Conservation (phyloP, 2,888 invertebrate genomes). For the Eristalis arbustorum region DNA sequence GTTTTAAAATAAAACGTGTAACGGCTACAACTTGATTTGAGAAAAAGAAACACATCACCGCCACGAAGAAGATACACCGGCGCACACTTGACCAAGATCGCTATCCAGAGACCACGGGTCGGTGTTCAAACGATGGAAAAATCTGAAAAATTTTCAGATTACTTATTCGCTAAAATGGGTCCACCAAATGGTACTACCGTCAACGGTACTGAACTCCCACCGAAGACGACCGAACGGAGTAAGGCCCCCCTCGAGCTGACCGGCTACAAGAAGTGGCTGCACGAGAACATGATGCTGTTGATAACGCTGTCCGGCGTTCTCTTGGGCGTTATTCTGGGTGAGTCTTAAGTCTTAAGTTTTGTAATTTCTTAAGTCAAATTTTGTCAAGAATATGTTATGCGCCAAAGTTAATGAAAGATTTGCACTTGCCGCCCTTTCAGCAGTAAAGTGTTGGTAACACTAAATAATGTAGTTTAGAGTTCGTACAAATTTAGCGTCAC, state of each 20-base stretch:
- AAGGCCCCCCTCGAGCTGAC: constrained; percentile 85
- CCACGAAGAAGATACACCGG: constrained; percentile 20
- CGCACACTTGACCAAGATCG: constrained; percentile 30
- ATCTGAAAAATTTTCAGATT: constrained; percentile 88
- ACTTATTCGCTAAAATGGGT: constrained; percentile 90
- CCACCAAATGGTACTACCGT: constrained; percentile 82
- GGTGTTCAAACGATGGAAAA: constrained; percentile 82
- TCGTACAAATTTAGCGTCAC: too few species aligned
- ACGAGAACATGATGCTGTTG: constrained; percentile 89
- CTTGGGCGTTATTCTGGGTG: constrained; percentile 87
- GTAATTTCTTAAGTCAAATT: too few species aligned
- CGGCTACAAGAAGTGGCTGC: constrained; percentile 85
- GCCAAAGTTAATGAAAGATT: too few species aligned
- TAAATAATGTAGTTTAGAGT: too few species aligned
- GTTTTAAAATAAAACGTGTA: background rate
- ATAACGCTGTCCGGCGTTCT: constrained; percentile 90
- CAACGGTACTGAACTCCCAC: constrained; percentile 80
- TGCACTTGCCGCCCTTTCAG: too few species aligned
- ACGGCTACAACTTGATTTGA: background rate
- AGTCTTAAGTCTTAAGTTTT: constrained; percentile 73
- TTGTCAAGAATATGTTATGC: too few species aligned
- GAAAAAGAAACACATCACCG: constrained; percentile 37
- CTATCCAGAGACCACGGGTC: constrained; percentile 32
- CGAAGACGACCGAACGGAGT: constrained; percentile 84
- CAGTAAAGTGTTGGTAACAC: too few species aligned